Evolutionary conservation across 2,797 vertebrate genomes (phyloP).

Genomic region (Urophycis tenuis): DNA sequence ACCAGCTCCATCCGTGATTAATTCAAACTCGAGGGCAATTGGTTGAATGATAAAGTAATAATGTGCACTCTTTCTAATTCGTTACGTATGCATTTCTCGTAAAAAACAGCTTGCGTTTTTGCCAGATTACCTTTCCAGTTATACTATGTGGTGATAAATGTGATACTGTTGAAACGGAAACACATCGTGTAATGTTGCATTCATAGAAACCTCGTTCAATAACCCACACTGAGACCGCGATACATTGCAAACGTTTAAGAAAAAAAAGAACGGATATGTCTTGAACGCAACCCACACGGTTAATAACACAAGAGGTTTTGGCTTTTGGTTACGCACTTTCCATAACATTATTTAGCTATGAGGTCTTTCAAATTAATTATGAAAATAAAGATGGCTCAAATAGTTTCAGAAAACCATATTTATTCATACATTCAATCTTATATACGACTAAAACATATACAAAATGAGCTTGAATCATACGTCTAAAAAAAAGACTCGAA

Average conservation of each 20-base stretch:
- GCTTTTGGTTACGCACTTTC: conserved; percentile 44
- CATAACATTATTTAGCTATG: background rate
- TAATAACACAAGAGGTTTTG: background rate
- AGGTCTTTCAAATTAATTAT: background rate
- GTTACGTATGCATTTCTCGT: background rate
- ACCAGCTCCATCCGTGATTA: conserved; percentile 49
- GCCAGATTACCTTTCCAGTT: conserved; percentile 30
- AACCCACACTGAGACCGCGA: background rate
- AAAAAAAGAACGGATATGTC: conserved; percentile 15
- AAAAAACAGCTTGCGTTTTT: background rate
- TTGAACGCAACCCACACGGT: conserved; percentile 42
- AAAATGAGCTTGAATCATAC: background rate
- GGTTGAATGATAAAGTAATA: background rate
- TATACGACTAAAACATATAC: background rate
- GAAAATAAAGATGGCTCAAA: background rate
- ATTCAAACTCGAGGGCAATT: conserved; percentile 2
- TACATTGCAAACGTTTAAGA: conserved; percentile 29
- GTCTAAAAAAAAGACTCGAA: background rate
- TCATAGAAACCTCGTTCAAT: conserved; percentile 35
- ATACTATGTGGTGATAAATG: conserved; percentile 48
- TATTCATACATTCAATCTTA: background rate
- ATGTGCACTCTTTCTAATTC: background rate
- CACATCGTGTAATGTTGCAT: conserved; percentile 54
- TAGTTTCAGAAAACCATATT: background rate
- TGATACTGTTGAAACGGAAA: conserved; percentile 57